Evolutionary conservation across 2,888 invertebrate genomes (phyloP).

Genomic region (Clepsis dumicolana): DNA sequence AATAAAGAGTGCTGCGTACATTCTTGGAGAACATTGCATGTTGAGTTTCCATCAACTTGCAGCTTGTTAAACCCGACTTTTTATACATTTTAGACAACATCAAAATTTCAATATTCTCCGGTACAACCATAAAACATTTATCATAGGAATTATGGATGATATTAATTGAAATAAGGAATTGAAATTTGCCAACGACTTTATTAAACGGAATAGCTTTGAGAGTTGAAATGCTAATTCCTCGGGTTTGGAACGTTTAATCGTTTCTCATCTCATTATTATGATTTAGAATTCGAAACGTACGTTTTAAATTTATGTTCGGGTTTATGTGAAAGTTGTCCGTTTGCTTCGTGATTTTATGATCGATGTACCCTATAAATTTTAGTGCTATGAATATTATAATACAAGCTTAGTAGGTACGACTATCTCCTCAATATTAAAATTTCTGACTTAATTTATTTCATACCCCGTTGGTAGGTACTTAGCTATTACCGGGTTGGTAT

Average conservation of each 20-base stretch:
- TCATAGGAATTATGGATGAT: slow-evolving; percentile 16
- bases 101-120: slow-evolving; percentile 15
- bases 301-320: neutral
- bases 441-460: too few relatives aligned
- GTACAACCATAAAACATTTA: slow-evolving; percentile 26
- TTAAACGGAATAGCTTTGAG: slow-evolving; percentile 14
- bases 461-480: too few relatives aligned
- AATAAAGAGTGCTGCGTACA: too few relatives aligned
- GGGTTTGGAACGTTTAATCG: slow-evolving; percentile 2
- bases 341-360: neutral
- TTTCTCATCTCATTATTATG: slow-evolving; percentile 5
- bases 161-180: slow-evolving; percentile 21
- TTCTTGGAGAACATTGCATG: neutral
- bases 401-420: too few relatives aligned
- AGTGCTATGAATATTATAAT: too few relatives aligned
- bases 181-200: neutral
- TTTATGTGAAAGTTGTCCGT: neutral
- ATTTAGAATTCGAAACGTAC: neutral
- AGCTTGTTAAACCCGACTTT: neutral
- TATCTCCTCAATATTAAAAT: too few relatives aligned
- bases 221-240: slow-evolving; percentile 7
- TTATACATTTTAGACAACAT: slow-evolving; percentile 6
- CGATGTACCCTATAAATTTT: neutral
- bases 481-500: too few relatives aligned
- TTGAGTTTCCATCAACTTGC: neutral